Percentiles rank a stretch among this genome's conserved stretches.
Conservation (phyloP, 1,140 invertebrate genomes). For the Neocloeon triangulifer region DNA sequence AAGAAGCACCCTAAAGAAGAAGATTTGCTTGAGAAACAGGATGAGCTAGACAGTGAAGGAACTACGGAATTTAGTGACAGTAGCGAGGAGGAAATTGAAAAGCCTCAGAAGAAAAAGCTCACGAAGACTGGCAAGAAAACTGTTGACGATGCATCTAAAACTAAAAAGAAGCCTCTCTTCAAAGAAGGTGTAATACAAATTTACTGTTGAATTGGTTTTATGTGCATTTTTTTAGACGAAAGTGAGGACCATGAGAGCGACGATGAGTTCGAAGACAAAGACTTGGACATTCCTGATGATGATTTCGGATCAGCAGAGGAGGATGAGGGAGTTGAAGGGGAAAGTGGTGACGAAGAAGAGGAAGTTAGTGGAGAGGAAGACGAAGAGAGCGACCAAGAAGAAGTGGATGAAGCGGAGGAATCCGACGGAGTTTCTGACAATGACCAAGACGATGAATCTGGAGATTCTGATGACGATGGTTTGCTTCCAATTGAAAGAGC, state of each 20-base stretch:
- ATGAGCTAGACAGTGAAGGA: neutral
- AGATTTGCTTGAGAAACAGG: too few species aligned
- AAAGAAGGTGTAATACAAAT: too few species aligned
- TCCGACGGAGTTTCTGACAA: constrained; percentile 5
- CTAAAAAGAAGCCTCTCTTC: too few species aligned
- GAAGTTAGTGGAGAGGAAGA: constrained; percentile 11
- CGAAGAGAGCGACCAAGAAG: neutral
- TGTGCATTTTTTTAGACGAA: constrained; percentile 1
- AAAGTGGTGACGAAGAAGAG: constrained; percentile 20
- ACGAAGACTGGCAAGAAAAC: neutral
- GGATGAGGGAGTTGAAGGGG: constrained; percentile 12
- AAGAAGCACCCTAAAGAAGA: too few species aligned
- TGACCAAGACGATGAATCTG: constrained; percentile 16
- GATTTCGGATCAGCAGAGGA: constrained; percentile 7
- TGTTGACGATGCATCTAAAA: neutral
- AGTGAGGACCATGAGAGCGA: constrained; percentile 8
- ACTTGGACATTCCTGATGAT: constrained; percentile 4
- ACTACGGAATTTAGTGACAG: neutral
- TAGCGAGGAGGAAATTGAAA: neutral
- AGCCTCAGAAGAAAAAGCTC: neutral
- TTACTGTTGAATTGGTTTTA: neutral
- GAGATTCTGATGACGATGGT: constrained; percentile 30
- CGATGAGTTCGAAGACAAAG: constrained; percentile 10
- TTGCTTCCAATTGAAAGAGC: constrained; percentile 69
- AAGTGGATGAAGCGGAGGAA: neutral